phyloP scores from a whole-genome alignment of 2,797 vertebrate genomes.

The Chrysocyon brachyurus region DNA sequence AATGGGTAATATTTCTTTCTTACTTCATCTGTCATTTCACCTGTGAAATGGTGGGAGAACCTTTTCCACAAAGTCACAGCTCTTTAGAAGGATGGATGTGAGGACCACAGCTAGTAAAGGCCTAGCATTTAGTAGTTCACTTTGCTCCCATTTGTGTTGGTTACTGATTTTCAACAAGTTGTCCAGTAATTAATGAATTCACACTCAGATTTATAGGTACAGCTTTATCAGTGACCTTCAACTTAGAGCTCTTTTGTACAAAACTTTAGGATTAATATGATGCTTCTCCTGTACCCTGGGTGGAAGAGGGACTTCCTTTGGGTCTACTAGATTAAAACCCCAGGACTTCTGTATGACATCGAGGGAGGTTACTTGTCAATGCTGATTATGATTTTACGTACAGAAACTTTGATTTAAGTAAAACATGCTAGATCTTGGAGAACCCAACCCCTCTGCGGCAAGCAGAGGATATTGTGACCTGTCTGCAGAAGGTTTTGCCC shows the following conservation, averaged over 20 bases:
- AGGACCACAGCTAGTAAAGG: background rate
- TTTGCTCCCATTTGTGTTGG: background rate
- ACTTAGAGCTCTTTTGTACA: background rate
- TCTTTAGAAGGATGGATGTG: background rate
- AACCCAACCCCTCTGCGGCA: background rate
- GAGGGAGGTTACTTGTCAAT: background rate
- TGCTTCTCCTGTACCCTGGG: background rate
- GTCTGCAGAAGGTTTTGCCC: conserved; percentile 53
- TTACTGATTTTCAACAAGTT: conserved; percentile 9
- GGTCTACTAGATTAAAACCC: background rate
- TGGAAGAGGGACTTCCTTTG: background rate
- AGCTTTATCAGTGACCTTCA: background rate
- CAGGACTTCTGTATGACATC: background rate
- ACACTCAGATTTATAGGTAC: background rate
- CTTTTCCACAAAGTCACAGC: background rate
- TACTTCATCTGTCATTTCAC: background rate
- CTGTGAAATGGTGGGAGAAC: background rate
- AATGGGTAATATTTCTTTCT: background rate
- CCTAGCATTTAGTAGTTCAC: background rate
- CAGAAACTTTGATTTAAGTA: background rate
- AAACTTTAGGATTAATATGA: background rate
- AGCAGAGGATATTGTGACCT: background rate
- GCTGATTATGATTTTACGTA: background rate
- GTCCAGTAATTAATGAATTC: background rate
- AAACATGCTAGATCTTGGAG: background rate